These are phyloP conservation scores for Petrocephalus sullivani DNA, from an alignment of 2,797 vertebrate genomes.

Conservation along the genomic window DNA sequence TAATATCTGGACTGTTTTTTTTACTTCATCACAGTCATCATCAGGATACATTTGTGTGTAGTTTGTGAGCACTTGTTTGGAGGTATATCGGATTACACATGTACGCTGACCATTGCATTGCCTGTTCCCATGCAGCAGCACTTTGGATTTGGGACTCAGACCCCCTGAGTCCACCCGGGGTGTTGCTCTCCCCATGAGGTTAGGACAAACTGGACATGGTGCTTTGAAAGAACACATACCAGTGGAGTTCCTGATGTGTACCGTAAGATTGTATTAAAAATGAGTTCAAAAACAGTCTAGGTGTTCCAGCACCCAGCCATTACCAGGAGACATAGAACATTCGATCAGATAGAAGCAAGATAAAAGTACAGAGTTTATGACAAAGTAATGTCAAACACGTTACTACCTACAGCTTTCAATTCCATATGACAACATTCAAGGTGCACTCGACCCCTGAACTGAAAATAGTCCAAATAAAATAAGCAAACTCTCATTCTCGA, in stretches of 20 bases:
- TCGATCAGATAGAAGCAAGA: background rate
- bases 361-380: constrained; percentile 3
- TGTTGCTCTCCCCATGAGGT: background rate
- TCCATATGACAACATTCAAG: background rate
- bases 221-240: background rate
- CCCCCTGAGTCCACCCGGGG: background rate
- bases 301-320: background rate
- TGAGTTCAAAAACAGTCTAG: background rate
- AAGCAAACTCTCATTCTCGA: background rate
- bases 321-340: constrained; percentile 10
- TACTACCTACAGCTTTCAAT: constrained; percentile 4
- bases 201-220: background rate
- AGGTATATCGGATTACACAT: background rate
- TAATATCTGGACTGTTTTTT: background rate
- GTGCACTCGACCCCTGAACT: background rate
- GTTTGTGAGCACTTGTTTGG: background rate
- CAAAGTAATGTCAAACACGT: background rate
- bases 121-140: background rate
- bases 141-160: background rate
- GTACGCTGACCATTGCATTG: background rate
- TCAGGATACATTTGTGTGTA: background rate
- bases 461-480: background rate
- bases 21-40: background rate
- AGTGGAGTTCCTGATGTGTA: background rate
- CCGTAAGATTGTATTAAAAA: background rate